These are phyloP conservation scores for Volucella inanis DNA, from an alignment of 2,888 invertebrate genomes.

Conservation along the genomic window DNA sequence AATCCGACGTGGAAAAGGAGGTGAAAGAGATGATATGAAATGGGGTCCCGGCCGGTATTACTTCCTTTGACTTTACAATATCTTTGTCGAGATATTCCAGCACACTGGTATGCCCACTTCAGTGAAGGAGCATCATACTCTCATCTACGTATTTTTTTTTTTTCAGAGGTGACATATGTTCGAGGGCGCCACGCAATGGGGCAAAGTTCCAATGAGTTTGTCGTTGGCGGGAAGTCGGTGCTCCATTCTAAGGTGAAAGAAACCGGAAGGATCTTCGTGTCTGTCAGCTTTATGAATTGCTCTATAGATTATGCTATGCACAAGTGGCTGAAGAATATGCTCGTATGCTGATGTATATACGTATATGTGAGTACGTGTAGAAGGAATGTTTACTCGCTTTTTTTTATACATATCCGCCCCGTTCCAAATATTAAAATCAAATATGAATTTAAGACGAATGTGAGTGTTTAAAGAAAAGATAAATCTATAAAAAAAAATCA, in stretches of 20 bases:
- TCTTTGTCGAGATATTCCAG: constrained; percentile 30
- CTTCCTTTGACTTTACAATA: constrained; percentile 48
- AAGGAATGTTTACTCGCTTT: no score
- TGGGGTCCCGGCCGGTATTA: constrained; percentile 24
- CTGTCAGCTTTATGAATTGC: constrained; percentile 34
- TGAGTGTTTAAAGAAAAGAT: no score
- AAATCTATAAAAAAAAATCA: no score
- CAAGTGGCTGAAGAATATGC: constrained; percentile 8
- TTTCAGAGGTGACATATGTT: constrained; percentile 33
- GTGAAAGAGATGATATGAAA: no score
- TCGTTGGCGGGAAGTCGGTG: constrained; percentile 35
- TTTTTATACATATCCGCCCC: not conserved
- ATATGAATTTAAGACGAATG: no score
- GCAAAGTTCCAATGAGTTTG: constrained; percentile 54
- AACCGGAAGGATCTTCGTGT: constrained; percentile 52
- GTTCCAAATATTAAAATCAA: not conserved
- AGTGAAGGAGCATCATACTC: constrained; percentile 11
- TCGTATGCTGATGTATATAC: not conserved
- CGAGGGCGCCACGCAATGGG: constrained; percentile 20
- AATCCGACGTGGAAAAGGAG: not conserved
- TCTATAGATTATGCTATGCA: constrained; percentile 34
- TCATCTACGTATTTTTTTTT: not conserved
- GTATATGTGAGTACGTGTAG: not conserved
- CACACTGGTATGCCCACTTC: constrained; percentile 4
- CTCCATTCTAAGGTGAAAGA: constrained; percentile 27